Base-by-base conservation (phyloP, 2,113 vertebrate genomes). In the Tragulus kanchil region DNA sequence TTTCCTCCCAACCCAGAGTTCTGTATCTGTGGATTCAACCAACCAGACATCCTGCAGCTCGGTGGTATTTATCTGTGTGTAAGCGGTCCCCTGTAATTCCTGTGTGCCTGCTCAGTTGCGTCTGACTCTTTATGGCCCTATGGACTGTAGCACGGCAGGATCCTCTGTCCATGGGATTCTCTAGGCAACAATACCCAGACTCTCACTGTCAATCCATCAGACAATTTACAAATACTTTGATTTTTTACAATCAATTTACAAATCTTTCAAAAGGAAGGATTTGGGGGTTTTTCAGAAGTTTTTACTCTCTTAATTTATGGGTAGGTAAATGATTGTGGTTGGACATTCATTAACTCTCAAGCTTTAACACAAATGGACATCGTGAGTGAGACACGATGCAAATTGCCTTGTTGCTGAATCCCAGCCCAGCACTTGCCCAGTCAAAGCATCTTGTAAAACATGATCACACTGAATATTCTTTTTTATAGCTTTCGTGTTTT, bases 291-390 rank as follows among this genome's bases (percentile, higher is more conserved):
- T 73, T 45, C 36, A 56, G 52, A 77, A 69, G n/a, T 84, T 48
- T 95, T 83, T 77, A 50, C 8, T 75, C 7, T 81, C 85, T 79
- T 73, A 87, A n/a, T 79, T 50, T 91, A 56, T 52, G 71, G 69
- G 16, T 19, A 5, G 14, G 58, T 19, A 61, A 67, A 61, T 36
- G 14, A 73, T 14, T 73, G 23, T 84, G 92, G 42, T n/a, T 69
- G 73, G 61, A 56, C 25, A 42, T 15, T 56, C 8, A 3, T 1
- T 28, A 50, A 62, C 65, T 84, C 61, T 83, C 42, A 85, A 58
- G 28, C 81, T 48, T 62, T n/a, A 61, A 1, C 42, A n/a, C 59
- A 69, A 50, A 83, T 26, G 6, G 31, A 28, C 67, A 15, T 88
- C n/a, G 6, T 48, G 19, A 75, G 59, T 54, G 31, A 90, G 62